Conservation (phyloP, 2,113 vertebrate species). For the Struthidea cinerea region DNA sequence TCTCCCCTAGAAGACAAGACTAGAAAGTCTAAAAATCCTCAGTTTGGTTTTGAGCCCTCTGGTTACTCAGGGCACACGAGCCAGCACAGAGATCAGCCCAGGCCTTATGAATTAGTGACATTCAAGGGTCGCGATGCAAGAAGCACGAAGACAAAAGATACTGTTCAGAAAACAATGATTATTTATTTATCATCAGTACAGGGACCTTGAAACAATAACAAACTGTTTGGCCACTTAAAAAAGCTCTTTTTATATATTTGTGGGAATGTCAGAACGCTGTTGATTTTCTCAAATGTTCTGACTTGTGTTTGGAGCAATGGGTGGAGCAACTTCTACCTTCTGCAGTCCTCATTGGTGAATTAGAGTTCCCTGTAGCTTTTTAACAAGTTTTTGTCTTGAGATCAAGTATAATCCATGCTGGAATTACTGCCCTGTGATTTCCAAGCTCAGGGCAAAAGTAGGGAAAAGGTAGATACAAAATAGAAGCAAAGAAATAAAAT, state of each 20-base stretch:
- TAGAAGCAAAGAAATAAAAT: constrained; percentile 18
- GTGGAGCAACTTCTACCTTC: constrained; percentile 3
- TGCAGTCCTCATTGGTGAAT: constrained; percentile 53
- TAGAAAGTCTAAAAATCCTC: not conserved
- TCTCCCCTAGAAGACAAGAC: not conserved
- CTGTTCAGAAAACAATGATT: not conserved
- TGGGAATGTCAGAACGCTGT: not conserved
- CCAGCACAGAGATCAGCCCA: not conserved
- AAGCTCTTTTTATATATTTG: not conserved
- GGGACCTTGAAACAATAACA: constrained; percentile 1
- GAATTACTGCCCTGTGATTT: constrained; percentile 54
- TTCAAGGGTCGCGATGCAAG: not conserved
- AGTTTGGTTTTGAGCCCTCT: not conserved
- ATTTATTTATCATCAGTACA: constrained; percentile 33
- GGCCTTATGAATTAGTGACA: not conserved
- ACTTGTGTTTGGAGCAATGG: constrained; percentile 35
- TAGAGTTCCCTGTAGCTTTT: constrained; percentile 47
- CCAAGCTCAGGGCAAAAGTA: constrained; percentile 36
- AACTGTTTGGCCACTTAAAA: constrained; percentile 28
- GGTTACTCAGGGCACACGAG: not conserved
- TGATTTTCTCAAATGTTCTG: constrained; percentile 20
- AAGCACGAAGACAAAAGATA: not conserved
- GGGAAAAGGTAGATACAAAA: constrained; percentile 56
- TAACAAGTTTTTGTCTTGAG: constrained; percentile 48
- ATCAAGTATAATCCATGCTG: constrained; percentile 66